Conservation (phyloP, 2,797 vertebrate species). For the Heteromormyrus szaboi region DNA sequence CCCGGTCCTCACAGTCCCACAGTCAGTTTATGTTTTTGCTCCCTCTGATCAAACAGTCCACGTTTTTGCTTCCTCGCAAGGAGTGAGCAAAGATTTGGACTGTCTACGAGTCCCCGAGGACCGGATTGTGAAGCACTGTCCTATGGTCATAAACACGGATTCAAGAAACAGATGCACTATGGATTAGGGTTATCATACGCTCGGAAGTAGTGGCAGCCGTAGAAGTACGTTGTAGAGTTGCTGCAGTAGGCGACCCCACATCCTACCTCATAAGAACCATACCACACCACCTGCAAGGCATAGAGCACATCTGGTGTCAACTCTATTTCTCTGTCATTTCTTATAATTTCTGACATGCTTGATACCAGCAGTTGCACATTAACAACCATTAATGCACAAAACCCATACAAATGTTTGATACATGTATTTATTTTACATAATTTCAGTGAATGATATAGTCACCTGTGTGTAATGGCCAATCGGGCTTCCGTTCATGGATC, state of each 20-base stretch:
- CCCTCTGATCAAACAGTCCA: not conserved
- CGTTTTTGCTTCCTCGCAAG: not conserved
- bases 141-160: not conserved
- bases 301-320: not conserved
- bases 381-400: not conserved
- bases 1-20: not conserved
- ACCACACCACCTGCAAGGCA: conserved; percentile 58
- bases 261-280: conserved; percentile 57
- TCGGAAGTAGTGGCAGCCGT: conserved; percentile 58
- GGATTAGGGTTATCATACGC: conserved; percentile 50
- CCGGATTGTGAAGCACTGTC: not conserved
- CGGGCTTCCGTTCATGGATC: conserved; percentile 22
- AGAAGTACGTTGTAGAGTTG: conserved; percentile 38
- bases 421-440: not conserved
- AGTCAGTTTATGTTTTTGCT: not conserved
- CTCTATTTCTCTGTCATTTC: not conserved
- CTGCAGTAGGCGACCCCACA: conserved; percentile 51
- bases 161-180: not conserved
- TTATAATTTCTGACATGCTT: not conserved
- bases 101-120: not conserved
- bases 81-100: not conserved
- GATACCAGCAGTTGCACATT: not conserved
- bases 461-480: conserved; percentile 66
- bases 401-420: not conserved
- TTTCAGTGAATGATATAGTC: not conserved